Conservation (phyloP, 2,113 vertebrate genomes). For the Macquaria ambigua region DNA sequence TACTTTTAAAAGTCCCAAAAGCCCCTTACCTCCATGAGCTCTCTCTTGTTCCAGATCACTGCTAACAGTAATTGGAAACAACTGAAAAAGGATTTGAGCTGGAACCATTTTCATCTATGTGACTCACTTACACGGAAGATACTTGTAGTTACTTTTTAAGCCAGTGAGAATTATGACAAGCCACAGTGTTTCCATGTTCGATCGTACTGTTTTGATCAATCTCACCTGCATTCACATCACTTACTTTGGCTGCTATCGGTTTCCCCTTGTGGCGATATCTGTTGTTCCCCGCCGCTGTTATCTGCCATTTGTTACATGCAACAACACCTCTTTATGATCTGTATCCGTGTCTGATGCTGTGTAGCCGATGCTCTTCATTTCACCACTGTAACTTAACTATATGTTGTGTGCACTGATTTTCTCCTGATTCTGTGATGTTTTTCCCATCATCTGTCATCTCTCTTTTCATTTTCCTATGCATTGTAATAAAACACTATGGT, state of each 20-base stretch:
- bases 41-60: slow-evolving; percentile 68
- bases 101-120: slow-evolving; percentile 60
- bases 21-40: slow-evolving; percentile 34
- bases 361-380: background rate
- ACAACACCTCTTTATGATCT: slow-evolving; percentile 4
- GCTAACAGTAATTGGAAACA: slow-evolving; percentile 69
- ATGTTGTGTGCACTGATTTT: background rate
- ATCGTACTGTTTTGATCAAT: slow-evolving; percentile 17
- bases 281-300: slow-evolving; percentile 11
- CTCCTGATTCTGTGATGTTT: background rate
- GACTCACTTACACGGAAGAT: slow-evolving; percentile 50
- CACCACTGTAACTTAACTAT: background rate
- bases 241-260: background rate
- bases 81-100: slow-evolving; percentile 63
- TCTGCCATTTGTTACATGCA: slow-evolving; percentile 22
- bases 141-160: slow-evolving; percentile 41
- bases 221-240: slow-evolving; percentile 19
- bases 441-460: background rate
- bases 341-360: background rate
- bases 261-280: background rate
- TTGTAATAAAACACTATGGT: background rate
- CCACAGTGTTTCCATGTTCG: slow-evolving; percentile 23
- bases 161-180: slow-evolving; percentile 22
- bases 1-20: slow-evolving; percentile 42
- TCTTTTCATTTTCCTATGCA: background rate